phyloP scores from a whole-genome alignment of 35 echinoderm and acorn worm genomes.

The Eucidaris tribuloides region DNA sequence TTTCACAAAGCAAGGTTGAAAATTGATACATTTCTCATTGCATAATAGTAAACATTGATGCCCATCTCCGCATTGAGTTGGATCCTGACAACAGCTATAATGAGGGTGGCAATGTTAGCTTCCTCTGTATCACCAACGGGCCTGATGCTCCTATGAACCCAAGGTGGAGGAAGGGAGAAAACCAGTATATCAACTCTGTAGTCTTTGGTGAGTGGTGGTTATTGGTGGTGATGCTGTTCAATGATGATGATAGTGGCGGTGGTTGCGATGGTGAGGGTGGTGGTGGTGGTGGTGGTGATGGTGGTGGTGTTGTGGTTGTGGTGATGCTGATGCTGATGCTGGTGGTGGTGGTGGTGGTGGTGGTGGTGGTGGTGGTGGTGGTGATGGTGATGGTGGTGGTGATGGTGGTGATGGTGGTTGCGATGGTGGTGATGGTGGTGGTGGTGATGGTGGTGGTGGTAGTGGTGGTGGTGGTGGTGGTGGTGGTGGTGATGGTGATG shows the following conservation, averaged over 20 bases:
- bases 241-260: neutral
- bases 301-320: neutral
- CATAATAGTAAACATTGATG: neutral
- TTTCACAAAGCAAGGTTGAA: too few relatives aligned
- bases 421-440: neutral
- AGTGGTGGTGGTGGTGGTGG: too few relatives aligned
- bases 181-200: neutral
- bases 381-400: neutral
- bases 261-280: neutral
- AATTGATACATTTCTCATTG: too few relatives aligned
- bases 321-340: neutral
- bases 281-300: neutral
- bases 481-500: too few relatives aligned
- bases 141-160: conserved; percentile 53
- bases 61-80: conserved; percentile 31
- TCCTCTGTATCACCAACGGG: conserved; percentile 82
- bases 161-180: conserved; percentile 42
- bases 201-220: conserved; percentile 2
- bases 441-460: too few relatives aligned
- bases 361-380: neutral
- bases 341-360: neutral
- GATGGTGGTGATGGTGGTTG: neutral
- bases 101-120: conserved; percentile 47
- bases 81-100: conserved; percentile 39
- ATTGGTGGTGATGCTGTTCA: neutral